These are phyloP conservation scores for Nycticryphes semicollaris DNA, from an alignment of 2,113 vertebrate species.

Conservation along the genomic window DNA sequence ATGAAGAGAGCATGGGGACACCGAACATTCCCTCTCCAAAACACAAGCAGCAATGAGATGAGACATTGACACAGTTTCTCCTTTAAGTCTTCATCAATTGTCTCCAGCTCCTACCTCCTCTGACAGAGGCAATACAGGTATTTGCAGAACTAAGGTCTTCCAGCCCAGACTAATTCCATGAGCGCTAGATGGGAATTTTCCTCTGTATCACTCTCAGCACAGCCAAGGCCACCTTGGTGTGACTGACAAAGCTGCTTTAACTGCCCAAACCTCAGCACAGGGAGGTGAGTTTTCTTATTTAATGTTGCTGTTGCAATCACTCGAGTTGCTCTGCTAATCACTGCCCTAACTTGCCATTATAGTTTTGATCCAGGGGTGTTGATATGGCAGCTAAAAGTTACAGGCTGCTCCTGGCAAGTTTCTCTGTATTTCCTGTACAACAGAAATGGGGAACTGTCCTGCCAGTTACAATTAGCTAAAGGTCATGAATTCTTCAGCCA, in stretches of 20 bases:
- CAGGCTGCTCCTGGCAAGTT: neutral
- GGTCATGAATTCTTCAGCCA: conserved; percentile 27
- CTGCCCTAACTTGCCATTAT: neutral
- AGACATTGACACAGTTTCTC: neutral
- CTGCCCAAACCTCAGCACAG: neutral
- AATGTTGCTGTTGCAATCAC: neutral
- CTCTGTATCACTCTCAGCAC: neutral
- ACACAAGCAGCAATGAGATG: neutral
- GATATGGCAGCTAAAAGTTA: neutral
- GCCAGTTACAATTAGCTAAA: conserved; percentile 37
- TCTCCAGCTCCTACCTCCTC: neutral
- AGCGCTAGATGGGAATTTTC: neutral
- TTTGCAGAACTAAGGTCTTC: neutral
- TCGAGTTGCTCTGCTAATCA: neutral
- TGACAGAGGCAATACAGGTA: neutral
- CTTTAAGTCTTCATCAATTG: accelerated
- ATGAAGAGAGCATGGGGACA: neutral
- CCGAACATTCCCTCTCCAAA: neutral
- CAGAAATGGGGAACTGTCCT: neutral
- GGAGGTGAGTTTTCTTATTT: neutral
- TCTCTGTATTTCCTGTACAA: neutral
- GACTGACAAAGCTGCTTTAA: neutral
- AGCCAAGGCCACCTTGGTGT: neutral
- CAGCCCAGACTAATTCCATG: neutral
- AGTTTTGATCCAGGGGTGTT: neutral